Evolutionary conservation across 2,888 invertebrate genomes (phyloP), one percentile per base, ranked within the genome.

Genomic region (Endotricha flammealis): DNA sequence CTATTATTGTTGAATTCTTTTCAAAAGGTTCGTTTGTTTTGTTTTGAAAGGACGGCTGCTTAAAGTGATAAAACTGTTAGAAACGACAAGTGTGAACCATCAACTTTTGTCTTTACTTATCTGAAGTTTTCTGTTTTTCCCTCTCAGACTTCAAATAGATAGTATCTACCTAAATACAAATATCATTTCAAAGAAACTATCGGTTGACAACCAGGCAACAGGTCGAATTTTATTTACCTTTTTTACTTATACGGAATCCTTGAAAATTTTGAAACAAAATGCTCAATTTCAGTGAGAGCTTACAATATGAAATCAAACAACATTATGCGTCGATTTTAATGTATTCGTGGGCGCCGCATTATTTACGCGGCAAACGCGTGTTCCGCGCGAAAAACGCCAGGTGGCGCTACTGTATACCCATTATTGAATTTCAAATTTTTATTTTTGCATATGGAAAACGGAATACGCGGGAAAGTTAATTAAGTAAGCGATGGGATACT

Each of bases 401-500:
- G 57, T 61, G 62, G 50, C 48, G 46, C 41, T 41, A 32, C 38
- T 42, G 48, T 40, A 46, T 42, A 39, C 37, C 50, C 51, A 43
- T 58, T 60, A 64, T 64, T 66, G 64, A 64, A 63, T 64, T 64
- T 58, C 64, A 64, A 64, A 66, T 62, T 59, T 56, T 55, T 50
- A 39, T 57, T 59, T 64, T 58, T 64, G 59, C 63, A 64, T 63
- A 56, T 54, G 48, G 28, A 46, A 46, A 53, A 47, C 45, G 39
- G 29, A 22, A 36, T 29, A 39, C 17, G 27, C 41, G 41, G 42
- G 33, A 20, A 20, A 20, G 37, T 32, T n/a, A 37, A 34, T 39
- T 39, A 48, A 40, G 40, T 36, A 34, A 44, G 38, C 43, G 44
- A 32, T 36, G 30, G 11, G 20, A 27, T 27, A 27, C 27, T 12